Conservation (phyloP, 35 echinoderm and acorn worm species). For the Strongylocentrotus purpuratus region DNA sequence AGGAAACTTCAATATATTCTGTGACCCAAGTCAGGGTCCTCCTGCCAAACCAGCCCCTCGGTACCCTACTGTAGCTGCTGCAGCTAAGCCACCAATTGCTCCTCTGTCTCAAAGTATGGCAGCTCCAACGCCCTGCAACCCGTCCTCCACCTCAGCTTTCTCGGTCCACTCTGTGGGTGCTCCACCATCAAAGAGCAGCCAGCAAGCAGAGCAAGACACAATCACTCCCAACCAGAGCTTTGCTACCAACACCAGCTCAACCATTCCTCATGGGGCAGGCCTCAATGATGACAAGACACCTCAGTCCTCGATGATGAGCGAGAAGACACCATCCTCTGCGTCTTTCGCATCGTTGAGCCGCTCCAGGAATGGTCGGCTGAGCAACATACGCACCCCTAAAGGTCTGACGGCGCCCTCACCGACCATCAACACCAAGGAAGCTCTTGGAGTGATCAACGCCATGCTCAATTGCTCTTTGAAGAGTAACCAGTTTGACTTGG, state of each 20-base stretch:
- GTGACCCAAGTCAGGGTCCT: background rate
- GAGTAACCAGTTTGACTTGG: conserved; percentile 23
- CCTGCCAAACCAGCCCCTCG: background rate
- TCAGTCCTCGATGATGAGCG: background rate
- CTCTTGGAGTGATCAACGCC: conserved; percentile 75
- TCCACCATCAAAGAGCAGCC: background rate
- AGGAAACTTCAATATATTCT: conserved; percentile 38
- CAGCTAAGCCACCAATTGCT: background rate
- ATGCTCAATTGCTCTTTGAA: conserved; percentile 80
- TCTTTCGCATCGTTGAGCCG: background rate
- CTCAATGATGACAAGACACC: conserved; percentile 19
- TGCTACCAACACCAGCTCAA: background rate
- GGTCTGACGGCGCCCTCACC: conserved; percentile 82
- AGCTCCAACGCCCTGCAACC: background rate
- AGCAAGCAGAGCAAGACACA: background rate
- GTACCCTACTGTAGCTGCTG: background rate
- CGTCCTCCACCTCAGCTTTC: conserved; percentile 28
- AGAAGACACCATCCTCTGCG: conserved; percentile 50
- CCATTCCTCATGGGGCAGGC: background rate
- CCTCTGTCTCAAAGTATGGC: background rate
- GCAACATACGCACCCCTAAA: conserved; percentile 58
- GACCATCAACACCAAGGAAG: conserved; percentile 92
- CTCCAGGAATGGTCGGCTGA: conserved; percentile 37
- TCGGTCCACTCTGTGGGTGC: background rate
- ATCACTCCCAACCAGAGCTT: conserved; percentile 49